Evolutionary conservation across 2,797 vertebrate species (phyloP).

Genomic region (Phaenicophaeus curvirostris): DNA sequence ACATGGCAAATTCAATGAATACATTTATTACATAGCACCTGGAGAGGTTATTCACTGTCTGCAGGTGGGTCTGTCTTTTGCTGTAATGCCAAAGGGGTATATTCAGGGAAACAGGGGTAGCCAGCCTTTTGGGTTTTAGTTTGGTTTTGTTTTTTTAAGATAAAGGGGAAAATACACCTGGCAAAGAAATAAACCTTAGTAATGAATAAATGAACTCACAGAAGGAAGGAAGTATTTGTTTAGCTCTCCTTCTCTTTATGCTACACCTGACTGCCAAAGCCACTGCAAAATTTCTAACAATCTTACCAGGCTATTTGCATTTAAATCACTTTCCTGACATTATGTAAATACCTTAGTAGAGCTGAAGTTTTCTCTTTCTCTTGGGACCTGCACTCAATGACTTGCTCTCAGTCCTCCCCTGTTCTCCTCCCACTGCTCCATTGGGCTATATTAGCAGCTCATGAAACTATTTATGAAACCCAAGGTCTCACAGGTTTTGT

Average conservation of each 20-base stretch:
- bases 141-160: not conserved
- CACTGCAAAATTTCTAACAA: slow-evolving; percentile 54
- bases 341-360: slow-evolving; percentile 70
- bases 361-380: slow-evolving; percentile 61
- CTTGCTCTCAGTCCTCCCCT: not conserved
- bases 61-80: not conserved
- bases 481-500: not conserved
- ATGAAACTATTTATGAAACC: not conserved
- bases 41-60: not conserved
- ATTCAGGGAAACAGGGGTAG: not conserved
- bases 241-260: slow-evolving; percentile 51
- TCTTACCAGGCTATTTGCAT: slow-evolving; percentile 73
- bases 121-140: not conserved
- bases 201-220: slow-evolving; percentile 17
- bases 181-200: slow-evolving; percentile 29
- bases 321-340: slow-evolving; percentile 77
- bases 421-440: not conserved
- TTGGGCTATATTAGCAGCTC: not conserved
- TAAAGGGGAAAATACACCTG: slow-evolving; percentile 27
- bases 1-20: not conserved
- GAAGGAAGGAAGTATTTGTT: slow-evolving; percentile 62
- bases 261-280: slow-evolving; percentile 59
- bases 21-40: not conserved
- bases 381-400: not conserved
- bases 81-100: not conserved